Evolutionary conservation across 2,113 vertebrate genomes (phyloP), one percentile per base, ranked within the genome.

Genomic region (Bufo bufo): DNA sequence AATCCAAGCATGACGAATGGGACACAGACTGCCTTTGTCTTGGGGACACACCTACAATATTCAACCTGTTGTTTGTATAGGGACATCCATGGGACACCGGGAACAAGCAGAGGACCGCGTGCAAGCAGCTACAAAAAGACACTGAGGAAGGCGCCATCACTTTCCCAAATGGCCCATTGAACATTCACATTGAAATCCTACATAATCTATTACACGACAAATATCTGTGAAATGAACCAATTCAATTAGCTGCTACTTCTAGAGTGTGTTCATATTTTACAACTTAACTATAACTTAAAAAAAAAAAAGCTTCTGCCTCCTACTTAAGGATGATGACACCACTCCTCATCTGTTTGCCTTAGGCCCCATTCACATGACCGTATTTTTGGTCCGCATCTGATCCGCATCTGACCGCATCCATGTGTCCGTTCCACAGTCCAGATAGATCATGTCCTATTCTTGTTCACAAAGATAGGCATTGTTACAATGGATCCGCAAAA

Each of bases 61-160:
- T 93, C 97, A 99, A 99, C 98, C 97, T 98, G 98, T 97, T 97
- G 98, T 97, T 95, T 96, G 97, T 97, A 96, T 95, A 96, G 96
- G 97, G 97, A 96, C 96, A 92, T 94, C 93, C 94, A 93, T 92
- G 93, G 94, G 94, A 93, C 94, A 95, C 95, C 94, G 94, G 95
- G 91, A 90, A 92, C 92, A 94, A 90, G 92, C 93, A 92, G 91
- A 91, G 91, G 69, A 91, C 89, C 86, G 10, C 20, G 90, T 89
- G 85, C 85, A 88, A 89, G 90, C 84, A 89, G 89, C 80, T 89
- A 0, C 54, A 80, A 89, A 85, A 89, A 90, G 90, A 77, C 85
- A 86, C 87, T 89, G 93, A 90, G 92, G 90, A 92, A 95, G 94
- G 96, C 96, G 94, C 94, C 96, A 93, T 10, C 11, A 88, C 85